phyloP scores from a whole-genome alignment of 2,113 vertebrate species.

The Semnornis frantzii region DNA sequence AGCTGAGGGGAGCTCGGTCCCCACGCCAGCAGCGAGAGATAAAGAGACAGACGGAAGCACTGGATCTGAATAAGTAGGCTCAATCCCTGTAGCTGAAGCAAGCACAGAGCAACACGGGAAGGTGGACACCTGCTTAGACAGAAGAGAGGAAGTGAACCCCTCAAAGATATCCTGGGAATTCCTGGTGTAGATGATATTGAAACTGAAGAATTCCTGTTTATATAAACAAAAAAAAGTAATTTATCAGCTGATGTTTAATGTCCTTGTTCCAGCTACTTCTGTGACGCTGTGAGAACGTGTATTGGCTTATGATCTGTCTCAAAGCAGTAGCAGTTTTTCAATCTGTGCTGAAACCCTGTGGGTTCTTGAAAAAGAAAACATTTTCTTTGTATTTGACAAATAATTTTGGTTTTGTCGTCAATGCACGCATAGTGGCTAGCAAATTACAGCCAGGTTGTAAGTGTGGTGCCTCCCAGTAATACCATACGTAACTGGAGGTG shows the following conservation, averaged over 20 bases:
- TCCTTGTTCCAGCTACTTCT: background rate
- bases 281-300: background rate
- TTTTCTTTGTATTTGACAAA: background rate
- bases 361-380: background rate
- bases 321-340: background rate
- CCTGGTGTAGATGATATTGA: background rate
- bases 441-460: background rate
- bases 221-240: background rate
- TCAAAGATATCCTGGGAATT: background rate
- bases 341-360: background rate
- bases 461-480: background rate
- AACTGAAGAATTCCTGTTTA: background rate
- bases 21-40: background rate
- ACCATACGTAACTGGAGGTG: background rate
- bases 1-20: rapidly evolving
- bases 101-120: background rate
- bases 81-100: background rate
- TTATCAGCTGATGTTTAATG: background rate
- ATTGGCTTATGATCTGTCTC: background rate
- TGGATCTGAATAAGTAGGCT: background rate
- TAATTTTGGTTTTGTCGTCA: background rate
- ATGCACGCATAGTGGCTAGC: background rate
- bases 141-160: background rate
- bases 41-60: background rate
- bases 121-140: background rate